Percentiles rank a stretch among this genome's conserved stretches.
These are phyloP conservation scores for Ailurus styani DNA, from an alignment of 2,113 vertebrate species.

Conservation along the genomic window DNA sequence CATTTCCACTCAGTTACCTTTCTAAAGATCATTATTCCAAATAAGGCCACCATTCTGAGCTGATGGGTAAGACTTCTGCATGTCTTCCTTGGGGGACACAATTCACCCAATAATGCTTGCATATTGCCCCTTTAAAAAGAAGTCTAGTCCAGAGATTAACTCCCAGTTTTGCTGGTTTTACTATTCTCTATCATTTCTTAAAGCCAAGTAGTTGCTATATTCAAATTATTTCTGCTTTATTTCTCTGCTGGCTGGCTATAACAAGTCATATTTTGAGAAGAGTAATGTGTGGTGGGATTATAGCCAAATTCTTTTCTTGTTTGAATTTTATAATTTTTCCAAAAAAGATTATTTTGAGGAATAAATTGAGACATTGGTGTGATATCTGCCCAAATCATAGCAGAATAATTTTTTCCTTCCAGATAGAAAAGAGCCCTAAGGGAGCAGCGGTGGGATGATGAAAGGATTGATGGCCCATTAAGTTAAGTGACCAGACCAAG, in stretches of 20 bases:
- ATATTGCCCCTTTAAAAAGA: neutral
- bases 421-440: neutral
- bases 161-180: neutral
- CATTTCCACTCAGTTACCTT: neutral
- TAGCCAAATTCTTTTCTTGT: constrained; percentile 39
- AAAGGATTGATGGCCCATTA: neutral
- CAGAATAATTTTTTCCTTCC: neutral
- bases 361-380: neutral
- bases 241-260: neutral
- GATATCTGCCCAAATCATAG: neutral
- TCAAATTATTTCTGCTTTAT: constrained; percentile 15
- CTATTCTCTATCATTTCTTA: neutral
- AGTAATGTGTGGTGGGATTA: neutral
- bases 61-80: neutral
- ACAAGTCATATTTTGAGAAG: constrained; percentile 21
- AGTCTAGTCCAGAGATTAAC: neutral
- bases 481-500: constrained; percentile 30
- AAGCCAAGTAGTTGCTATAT: neutral
- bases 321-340: constrained; percentile 48
- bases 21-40: neutral
- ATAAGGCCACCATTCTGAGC: neutral
- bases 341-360: constrained; percentile 36
- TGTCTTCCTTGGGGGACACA: neutral
- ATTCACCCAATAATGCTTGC: neutral
- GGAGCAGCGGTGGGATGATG: neutral